These are phyloP conservation scores for Manis javanica DNA, from an alignment of 2,797 vertebrate genomes.

Conservation along the genomic window DNA sequence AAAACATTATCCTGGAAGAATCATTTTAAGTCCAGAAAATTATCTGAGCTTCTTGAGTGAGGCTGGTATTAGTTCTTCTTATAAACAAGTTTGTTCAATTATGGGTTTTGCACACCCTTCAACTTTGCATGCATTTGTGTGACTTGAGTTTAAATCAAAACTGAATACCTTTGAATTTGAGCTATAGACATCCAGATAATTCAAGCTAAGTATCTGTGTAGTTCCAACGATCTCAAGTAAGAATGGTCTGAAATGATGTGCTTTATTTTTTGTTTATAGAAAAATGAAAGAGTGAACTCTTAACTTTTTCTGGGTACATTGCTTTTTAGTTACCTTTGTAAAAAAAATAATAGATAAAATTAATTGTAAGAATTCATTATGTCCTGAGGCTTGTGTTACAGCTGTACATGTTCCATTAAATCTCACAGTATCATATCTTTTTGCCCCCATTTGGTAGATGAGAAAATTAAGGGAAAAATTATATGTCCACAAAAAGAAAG, in stretches of 20 bases:
- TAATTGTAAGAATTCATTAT: background rate
- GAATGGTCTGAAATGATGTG: background rate
- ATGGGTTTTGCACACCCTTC: constrained; percentile 14
- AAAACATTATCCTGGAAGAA: constrained; percentile 74
- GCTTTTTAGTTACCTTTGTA: background rate
- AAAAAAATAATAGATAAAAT: constrained; percentile 32
- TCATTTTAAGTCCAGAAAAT: constrained; percentile 74
- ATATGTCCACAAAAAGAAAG: background rate
- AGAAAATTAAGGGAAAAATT: constrained; percentile 6
- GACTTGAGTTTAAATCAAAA: constrained; percentile 60
- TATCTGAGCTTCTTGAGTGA: constrained; percentile 65
- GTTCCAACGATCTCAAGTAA: constrained; percentile 56
- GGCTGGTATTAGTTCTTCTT: constrained; percentile 52
- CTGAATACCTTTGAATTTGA: constrained; percentile 41
- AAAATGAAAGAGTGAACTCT: background rate
- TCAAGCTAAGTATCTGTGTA: constrained; percentile 1
- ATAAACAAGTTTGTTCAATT: constrained; percentile 65
- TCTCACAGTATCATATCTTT: background rate
- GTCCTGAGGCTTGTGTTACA: background rate
- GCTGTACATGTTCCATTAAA: background rate
- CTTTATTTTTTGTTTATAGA: constrained; percentile 26
- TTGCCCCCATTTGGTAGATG: background rate
- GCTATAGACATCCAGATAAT: constrained; percentile 50
- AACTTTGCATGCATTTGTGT: constrained; percentile 29
- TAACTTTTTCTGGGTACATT: background rate